These are phyloP conservation scores for Sebastes trivittatus DNA, from an alignment of 2,797 vertebrate genomes.

Conservation along the genomic window DNA sequence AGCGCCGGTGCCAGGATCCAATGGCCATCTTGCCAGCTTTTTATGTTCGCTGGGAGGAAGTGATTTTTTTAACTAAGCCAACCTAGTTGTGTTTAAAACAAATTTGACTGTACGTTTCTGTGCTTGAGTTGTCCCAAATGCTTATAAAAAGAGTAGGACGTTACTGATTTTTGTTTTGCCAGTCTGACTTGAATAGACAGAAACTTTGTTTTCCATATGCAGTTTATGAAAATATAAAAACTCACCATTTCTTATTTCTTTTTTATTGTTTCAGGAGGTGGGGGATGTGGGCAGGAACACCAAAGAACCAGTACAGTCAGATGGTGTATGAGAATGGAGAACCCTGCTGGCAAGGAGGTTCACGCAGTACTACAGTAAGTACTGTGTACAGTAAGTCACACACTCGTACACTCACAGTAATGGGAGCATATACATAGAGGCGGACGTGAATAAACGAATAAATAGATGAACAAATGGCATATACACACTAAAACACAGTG, in stretches of 20 bases:
- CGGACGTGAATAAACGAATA: conserved; percentile 21
- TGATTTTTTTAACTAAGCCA: conserved; percentile 40
- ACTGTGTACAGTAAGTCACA: neutral
- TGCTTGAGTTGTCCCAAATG: conserved; percentile 2
- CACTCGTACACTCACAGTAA: neutral
- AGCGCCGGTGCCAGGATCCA: conserved; percentile 35
- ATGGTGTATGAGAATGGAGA: conserved; percentile 79
- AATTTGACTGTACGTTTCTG: neutral
- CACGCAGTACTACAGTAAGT: conserved; percentile 71
- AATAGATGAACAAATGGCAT: conserved; percentile 26
- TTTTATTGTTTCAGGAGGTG: conserved; percentile 59
- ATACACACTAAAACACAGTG: conserved; percentile 21
- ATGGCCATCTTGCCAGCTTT: conserved; percentile 52
- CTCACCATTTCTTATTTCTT: neutral
- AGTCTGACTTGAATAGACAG: neutral
- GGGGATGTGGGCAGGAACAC: conserved; percentile 73
- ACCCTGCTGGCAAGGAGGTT: conserved; percentile 73
- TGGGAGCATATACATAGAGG: conserved; percentile 15
- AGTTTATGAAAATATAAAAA: neutral
- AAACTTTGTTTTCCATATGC: neutral
- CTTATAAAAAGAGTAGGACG: neutral
- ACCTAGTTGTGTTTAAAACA: conserved; percentile 10
- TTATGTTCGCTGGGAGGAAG: conserved; percentile 45
- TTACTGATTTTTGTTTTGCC: conserved; percentile 1
- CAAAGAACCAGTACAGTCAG: conserved; percentile 71